Evolutionary conservation across 2,113 vertebrate genomes (phyloP).

Genomic region (Boulengeromyrus knoepffleri): DNA sequence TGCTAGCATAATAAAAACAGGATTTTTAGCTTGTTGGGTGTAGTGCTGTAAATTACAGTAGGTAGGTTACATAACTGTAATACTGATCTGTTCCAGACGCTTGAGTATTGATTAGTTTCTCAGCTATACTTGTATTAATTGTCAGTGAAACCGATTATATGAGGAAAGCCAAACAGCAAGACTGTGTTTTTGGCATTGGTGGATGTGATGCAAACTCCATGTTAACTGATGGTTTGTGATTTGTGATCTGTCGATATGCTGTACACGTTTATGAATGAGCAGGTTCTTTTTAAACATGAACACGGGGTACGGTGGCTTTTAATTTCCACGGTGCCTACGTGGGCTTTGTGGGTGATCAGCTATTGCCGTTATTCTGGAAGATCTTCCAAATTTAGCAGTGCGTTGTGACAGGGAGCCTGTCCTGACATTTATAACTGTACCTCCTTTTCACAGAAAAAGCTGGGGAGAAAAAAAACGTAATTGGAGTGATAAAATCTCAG

Average conservation of each 20-base stretch:
- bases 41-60: background rate
- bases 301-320: background rate
- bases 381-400: background rate
- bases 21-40: background rate
- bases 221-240: background rate
- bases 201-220: background rate
- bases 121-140: background rate
- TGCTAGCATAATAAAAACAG: background rate
- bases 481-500: background rate
- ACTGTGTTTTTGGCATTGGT: background rate
- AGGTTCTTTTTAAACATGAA: background rate
- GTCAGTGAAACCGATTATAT: background rate
- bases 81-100: background rate
- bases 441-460: background rate
- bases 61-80: background rate
- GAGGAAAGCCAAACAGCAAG: background rate
- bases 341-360: background rate
- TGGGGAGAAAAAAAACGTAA: slow-evolving; percentile 15
- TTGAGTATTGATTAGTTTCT: background rate
- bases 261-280: background rate
- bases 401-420: background rate
- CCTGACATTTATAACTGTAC: background rate
- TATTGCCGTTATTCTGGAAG: background rate
- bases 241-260: background rate
- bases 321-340: background rate